These are phyloP conservation scores for Hydractinia symbiolongicarpus DNA, from an alignment of 30 jellyfish, hydroid and myxozoan species.

Conservation along the genomic window DNA sequence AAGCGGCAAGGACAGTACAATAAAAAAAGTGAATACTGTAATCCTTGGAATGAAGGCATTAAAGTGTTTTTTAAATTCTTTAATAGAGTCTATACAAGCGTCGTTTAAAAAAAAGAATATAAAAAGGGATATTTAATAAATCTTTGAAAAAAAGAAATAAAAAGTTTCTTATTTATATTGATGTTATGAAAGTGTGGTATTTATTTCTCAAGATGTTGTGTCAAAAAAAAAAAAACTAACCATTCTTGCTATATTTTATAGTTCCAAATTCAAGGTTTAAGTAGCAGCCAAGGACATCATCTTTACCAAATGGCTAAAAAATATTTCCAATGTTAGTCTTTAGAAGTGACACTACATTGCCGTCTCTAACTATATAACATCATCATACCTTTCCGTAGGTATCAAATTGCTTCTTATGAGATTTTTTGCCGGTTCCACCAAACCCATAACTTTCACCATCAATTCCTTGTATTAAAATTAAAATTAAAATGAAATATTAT, in stretches of 20 bases:
- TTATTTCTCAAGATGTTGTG: not conserved
- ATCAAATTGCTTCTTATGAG: conserved; percentile 75
- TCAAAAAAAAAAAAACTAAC: conserved; percentile 33
- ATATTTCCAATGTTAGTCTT: not conserved
- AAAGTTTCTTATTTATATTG: no score
- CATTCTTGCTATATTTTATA: conserved; percentile 83
- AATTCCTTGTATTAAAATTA: conserved; percentile 54
- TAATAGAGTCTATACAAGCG: no score
- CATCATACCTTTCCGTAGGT: conserved; percentile 85
- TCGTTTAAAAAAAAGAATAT: no score
- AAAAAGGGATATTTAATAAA: no score
- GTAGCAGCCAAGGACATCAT: conserved; percentile 90
- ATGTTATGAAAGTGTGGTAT: no score
- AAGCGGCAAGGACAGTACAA: no score
- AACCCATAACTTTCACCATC: conserved; percentile 95
- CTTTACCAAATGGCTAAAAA: conserved; percentile 83
- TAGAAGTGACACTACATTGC: not conserved
- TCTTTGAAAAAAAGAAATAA: no score
- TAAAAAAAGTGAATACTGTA: no score
- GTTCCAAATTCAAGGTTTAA: conserved; percentile 67
- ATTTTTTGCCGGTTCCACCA: conserved; percentile 98
- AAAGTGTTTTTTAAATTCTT: no score
- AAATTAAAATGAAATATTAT: not conserved
- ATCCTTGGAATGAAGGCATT: no score
- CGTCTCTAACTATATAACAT: no score